Base-by-base conservation (phyloP, 2,797 vertebrate genomes). In the Phalloptychus januarius region DNA sequence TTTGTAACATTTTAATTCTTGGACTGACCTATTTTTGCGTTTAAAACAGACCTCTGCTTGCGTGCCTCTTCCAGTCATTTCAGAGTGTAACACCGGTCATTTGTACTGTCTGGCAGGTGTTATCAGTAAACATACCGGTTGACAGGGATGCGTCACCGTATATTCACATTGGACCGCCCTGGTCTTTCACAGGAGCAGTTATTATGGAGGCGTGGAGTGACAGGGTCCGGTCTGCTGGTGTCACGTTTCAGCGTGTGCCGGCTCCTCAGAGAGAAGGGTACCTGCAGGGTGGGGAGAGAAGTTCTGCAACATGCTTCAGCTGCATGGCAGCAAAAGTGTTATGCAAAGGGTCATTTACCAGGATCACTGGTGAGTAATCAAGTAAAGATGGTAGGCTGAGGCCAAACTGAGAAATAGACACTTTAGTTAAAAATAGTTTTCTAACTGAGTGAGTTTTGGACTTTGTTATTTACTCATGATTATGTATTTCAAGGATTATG, bases 171-270 rank as follows among this genome's bases (percentile, higher is more conserved):
- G 56, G 79, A 75, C 79, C 76, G 52, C 85, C 82, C 82, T 71
- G 82, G 25, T 44, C 67, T 91, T 75, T 87, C 83, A 84, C 85
- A 82, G 79, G 77, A 91, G 88, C 84, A 71, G 80, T 87, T 87
- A 77, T 85, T 58, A 81, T 78, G 78, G 90, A 79, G 82, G 84
- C 79, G 74, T 7, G 36, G 85, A 88, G 76, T 40, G 79, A 86
- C 79, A 79, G 86, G 71, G 88, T 88, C 87, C 91, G 91, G 90
- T 90, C 79, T 61, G 91, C 91, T 87, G 89, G 91, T 84, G 91
- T 90, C 80, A 81, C 78, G 52, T 77, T 78, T 73, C 72, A 73
- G 82, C 82, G 83, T 72, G 72, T 79, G 81, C 83, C 85, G 86
- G 81, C 50, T 85, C 77, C 72, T 44, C 73, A 33, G 75, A 76